Base-by-base conservation (phyloP, 2,888 invertebrate genomes). In the Ypsolopha sequella region DNA sequence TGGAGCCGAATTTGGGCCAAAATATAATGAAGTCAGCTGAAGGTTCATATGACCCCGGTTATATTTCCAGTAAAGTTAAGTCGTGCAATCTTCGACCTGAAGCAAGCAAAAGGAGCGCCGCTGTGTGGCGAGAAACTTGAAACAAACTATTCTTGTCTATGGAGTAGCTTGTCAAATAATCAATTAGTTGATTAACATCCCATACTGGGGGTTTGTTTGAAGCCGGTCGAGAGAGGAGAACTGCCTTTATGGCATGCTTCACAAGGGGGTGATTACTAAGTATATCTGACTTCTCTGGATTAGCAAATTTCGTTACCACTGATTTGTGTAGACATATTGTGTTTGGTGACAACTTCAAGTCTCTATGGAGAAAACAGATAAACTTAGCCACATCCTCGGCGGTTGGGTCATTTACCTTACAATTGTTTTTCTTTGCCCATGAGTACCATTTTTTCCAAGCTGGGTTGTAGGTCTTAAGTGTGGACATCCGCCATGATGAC, bases 271-370 rank as follows among this genome's bases (percentile, higher is more conserved):
- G 52, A 11, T 33, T 36, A 39, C 48, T 48, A 33, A 54, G 11
- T 6, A 9, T 3, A 6, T 36, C 24, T 6, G 10, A 14, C 10
- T 41, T 57, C 38, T 14, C 50, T 44, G 56, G 56, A 45, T 58
- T 51, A 11, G 54, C 45, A 10, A 58, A 53, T 36, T 56, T 57
- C 8, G 55, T 52, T 14, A 60, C 56, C 8, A 56, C 56, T 33
- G 59, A 60, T 45, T 60, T 60, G 43, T 58, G 58, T 8, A 61
- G 51, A 24, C 53, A 54, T 10, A 62, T 54, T 7, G 58, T 61
- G 33, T 41, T 51, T 4, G 59, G 54, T 2, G 60, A 48, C 36
- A 63, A 38, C 10, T 53, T 58, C 47, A 48, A 52, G 6, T 36
- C 44, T n/a, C 44, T 14, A 41, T 54, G 35, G 4, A 58, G 47